phyloP scores from a whole-genome alignment of 2,888 invertebrate species.

The Heteromurus nitidus region DNA sequence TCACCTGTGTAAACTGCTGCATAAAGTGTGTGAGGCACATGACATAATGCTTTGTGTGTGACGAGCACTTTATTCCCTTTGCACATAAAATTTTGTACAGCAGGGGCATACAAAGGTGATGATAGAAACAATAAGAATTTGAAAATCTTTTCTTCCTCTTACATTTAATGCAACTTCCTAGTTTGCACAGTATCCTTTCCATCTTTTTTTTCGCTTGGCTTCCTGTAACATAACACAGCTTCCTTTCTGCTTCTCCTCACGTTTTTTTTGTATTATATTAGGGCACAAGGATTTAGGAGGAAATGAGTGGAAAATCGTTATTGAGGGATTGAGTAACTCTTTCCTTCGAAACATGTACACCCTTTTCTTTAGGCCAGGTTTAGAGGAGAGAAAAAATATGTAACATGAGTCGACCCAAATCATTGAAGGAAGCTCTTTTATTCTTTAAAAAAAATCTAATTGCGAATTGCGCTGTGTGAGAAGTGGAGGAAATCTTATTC shows the following conservation, averaged over 20 bases:
- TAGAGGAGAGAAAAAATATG: not conserved
- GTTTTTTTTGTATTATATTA: not conserved
- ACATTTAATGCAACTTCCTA: constrained; percentile 44
- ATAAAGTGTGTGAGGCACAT: not conserved
- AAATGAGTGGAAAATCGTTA: not conserved
- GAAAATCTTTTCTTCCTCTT: not conserved
- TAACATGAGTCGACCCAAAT: too few species aligned
- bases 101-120: too few species aligned
- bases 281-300: not conserved
- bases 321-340: not conserved
- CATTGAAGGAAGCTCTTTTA: too few species aligned
- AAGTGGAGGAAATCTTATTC: not conserved
- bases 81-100: too few species aligned
- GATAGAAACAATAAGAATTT: too few species aligned
- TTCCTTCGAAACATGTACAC: not conserved
- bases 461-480: too few species aligned
- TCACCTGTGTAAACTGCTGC: not conserved
- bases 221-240: constrained; percentile 59
- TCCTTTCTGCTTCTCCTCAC: not conserved
- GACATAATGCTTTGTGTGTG: not conserved
- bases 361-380: not conserved
- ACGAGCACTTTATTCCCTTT: too few species aligned
- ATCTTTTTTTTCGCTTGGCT: constrained; percentile 30
- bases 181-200: constrained; percentile 15
- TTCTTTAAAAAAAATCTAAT: too few species aligned